A percentile compares a stretch with the other conserved stretches of the same genome.
Conservation (phyloP, 2,113 vertebrate species). For the Osmerus eperlanus region DNA sequence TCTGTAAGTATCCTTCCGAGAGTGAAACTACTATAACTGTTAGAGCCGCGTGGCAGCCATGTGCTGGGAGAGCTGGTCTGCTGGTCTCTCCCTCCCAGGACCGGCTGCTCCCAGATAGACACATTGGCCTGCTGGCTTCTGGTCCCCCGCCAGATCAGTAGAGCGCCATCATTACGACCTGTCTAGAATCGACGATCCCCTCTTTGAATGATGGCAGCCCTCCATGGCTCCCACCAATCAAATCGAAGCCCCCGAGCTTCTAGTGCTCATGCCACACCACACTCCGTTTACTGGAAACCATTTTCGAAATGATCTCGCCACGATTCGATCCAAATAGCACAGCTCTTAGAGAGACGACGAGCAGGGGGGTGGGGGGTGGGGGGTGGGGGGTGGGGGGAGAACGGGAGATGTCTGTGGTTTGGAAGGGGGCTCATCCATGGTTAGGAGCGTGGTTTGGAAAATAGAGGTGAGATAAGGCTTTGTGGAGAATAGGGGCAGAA, state of each 20-base stretch:
- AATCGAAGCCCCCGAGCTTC: constrained; percentile 36
- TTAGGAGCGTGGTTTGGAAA: constrained; percentile 42
- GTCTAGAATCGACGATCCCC: constrained; percentile 43
- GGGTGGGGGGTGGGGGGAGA: constrained; percentile 3
- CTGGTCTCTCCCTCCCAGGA: constrained; percentile 7
- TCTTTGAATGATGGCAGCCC: constrained; percentile 40
- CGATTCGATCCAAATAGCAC: constrained; percentile 53
- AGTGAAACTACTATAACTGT: constrained; percentile 15
- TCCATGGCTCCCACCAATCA: constrained; percentile 9
- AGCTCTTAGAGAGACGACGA: constrained; percentile 46
- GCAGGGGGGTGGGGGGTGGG: constrained; percentile 27
- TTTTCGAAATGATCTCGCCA: constrained; percentile 46
- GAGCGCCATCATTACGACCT: constrained; percentile 48
- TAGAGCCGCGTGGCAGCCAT: constrained; percentile 33
- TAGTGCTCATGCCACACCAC: constrained; percentile 26
- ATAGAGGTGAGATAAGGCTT: constrained; percentile 34
- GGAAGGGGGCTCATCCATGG: constrained; percentile 22
- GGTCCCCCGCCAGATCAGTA: constrained; percentile 33
- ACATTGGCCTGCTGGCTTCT: constrained; percentile 40
- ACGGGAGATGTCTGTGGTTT: constrained; percentile 47
- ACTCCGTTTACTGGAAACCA: constrained; percentile 40
- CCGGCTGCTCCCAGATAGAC: constrained; percentile 38
- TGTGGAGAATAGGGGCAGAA: constrained; percentile 39
- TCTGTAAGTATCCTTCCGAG: constrained; percentile 36
- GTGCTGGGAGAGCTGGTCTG: constrained; percentile 24